Evolutionary conservation across 2,888 invertebrate species (phyloP), one percentile per base, ranked within the genome.

Genomic region (Rhingia rostrata): DNA sequence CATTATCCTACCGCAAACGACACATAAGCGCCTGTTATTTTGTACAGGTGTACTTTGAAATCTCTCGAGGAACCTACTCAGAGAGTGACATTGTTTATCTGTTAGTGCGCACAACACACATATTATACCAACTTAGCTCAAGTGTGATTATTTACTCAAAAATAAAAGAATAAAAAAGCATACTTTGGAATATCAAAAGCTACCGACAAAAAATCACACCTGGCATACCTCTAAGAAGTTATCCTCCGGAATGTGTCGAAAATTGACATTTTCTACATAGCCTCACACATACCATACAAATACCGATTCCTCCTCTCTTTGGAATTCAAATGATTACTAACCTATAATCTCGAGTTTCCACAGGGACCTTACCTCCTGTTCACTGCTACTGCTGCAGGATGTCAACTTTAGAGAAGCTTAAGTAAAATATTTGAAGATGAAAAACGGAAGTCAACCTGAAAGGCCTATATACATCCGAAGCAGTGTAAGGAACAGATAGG

Each of bases 251-350:
- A 72, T 51, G 41, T 70, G 60, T 41, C 39, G 49, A 60, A 51
- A 60, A 60, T 70, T 61, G 69, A 12, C 37, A 58, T 69, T 58
- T 56, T 35, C 45, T 30, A 49, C 56, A 37, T 30, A 22, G 32
- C 22, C 39, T 49, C 60, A 32, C n/a, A 32, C 51, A 49, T 43
- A 45, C 43, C 5, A 43, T 22, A 37, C 6, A 37, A 7, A 6
- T 10, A 33, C 35, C 35, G n/a, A 22, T 22, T 33, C 41, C n/a
- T n/a, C 22, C 49, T 56, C 60, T 63, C 69, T 22, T 73, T 69
- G 78, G 61, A 49, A 83, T 78, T 83, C 67, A 72, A 83, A 78
- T 78, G 72, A 78, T 83, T 54, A 73, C 72, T 66, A 77, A 58
- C 60, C 56, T 54, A 54, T 64, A 51, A 14, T 37, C 69, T 45